Evolutionary conservation across 2,113 vertebrate species (phyloP).

Genomic region (Scopus umbretta): DNA sequence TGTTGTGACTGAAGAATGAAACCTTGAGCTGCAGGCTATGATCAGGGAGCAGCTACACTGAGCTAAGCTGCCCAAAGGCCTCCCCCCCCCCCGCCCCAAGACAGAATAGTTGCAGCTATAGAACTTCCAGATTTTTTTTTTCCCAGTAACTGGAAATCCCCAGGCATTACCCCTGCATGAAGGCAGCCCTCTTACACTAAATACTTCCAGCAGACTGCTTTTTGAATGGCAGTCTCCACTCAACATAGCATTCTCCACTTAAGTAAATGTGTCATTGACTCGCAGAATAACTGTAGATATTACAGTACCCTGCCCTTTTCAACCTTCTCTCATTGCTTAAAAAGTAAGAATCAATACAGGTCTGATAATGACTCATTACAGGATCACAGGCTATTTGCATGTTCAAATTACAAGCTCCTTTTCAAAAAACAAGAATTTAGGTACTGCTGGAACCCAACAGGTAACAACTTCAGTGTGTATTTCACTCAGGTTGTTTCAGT

Average conservation of each 20-base stretch:
- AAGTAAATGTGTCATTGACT: conserved; percentile 2
- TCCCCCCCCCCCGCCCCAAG: no score
- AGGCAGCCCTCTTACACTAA: background rate
- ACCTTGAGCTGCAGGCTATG: conserved; percentile 4
- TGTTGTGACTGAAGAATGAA: conserved; percentile 13
- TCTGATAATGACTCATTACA: background rate
- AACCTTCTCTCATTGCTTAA: conserved; percentile 1
- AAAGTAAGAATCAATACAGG: background rate
- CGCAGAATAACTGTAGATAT: background rate
- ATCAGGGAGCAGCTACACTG: background rate
- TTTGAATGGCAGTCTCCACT: background rate
- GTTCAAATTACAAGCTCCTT: background rate
- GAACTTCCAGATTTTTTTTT: background rate
- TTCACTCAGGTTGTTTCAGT: background rate
- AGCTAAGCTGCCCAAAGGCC: conserved; percentile 26
- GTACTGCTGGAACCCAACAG: background rate
- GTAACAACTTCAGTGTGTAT: background rate
- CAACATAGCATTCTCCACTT: conserved; percentile 7
- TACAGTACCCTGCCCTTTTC: background rate
- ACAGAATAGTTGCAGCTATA: conserved; percentile 9
- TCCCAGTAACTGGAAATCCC: conserved; percentile 11
- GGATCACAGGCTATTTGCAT: background rate
- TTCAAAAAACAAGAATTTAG: background rate
- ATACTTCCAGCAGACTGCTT: background rate
- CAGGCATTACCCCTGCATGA: background rate